These are phyloP conservation scores for Hirudo medicinalis DNA, from an alignment of 1,140 invertebrate genomes.

Conservation along the genomic window DNA sequence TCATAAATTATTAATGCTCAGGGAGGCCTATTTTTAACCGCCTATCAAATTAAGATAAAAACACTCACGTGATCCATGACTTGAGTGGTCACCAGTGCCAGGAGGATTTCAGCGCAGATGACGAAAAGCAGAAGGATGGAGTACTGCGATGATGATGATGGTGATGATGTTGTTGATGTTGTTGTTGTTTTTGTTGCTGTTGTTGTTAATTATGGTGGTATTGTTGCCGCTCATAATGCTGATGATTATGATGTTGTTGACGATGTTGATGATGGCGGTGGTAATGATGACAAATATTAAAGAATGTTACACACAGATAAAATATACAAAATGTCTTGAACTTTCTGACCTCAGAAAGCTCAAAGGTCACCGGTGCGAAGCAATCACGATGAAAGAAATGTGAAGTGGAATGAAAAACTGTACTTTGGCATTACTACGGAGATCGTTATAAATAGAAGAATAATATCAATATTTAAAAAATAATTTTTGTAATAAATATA, in stretches of 20 bases:
- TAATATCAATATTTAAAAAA: no score
- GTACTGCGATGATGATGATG: conserved; percentile 10
- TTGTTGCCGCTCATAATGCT: not conserved
- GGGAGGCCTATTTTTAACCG: no score
- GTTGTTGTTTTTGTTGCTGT: not conserved
- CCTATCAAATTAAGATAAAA: no score
- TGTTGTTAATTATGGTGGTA: not conserved
- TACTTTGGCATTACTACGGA: no score
- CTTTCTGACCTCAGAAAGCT: not conserved
- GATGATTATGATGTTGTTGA: not conserved
- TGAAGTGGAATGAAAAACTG: no score
- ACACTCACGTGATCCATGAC: conserved; percentile 12
- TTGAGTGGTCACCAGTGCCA: conserved; percentile 1
- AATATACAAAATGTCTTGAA: not conserved
- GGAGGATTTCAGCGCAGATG: conserved; percentile 10
- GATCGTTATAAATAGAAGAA: no score
- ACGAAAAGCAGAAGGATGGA: conserved; percentile 9
- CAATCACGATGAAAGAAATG: no score
- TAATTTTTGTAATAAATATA: no score
- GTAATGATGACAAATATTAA: not conserved
- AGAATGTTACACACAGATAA: not conserved
- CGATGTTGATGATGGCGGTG: not conserved
- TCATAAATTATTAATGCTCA: no score
- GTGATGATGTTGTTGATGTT: not conserved
- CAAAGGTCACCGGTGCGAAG: no score